A percentile compares a stretch with the other conserved stretches of the same genome.
Conservation (phyloP, 2,888 invertebrate genomes). For the Halictus ligatus region DNA sequence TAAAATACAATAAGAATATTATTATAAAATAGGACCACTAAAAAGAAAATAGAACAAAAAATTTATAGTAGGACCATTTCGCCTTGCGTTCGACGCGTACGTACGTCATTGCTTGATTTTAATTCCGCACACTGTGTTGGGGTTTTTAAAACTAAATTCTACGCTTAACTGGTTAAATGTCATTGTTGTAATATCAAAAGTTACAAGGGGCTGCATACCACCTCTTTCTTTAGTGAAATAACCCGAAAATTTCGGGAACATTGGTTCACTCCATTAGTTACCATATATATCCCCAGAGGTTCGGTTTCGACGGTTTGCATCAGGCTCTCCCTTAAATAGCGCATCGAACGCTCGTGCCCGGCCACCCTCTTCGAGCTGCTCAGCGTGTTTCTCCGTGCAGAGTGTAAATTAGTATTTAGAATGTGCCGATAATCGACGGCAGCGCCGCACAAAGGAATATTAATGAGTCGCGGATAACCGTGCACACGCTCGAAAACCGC, state of each 20-base stretch:
- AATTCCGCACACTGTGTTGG: too few relatives aligned
- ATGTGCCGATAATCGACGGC: constrained; percentile 34
- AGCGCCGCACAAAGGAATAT: constrained; percentile 24
- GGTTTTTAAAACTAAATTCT: too few relatives aligned
- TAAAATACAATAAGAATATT: too few relatives aligned
- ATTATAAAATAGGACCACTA: too few relatives aligned
- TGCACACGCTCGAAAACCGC: constrained; percentile 27
- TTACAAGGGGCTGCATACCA: too few relatives aligned
- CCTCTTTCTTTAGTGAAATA: neutral
- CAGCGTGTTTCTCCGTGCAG: constrained; percentile 11
- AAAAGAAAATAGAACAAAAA: too few relatives aligned
- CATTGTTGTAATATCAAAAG: neutral
- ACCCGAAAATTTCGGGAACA: neutral
- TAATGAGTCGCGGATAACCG: constrained; percentile 29
- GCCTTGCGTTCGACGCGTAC: too few relatives aligned
- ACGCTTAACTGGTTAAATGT: too few relatives aligned
- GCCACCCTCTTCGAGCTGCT: neutral
- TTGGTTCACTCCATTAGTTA: neutral
- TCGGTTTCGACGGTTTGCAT: neutral
- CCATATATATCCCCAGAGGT: neutral
- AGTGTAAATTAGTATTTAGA: constrained; percentile 37
- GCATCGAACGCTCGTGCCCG: neutral
- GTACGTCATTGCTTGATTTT: too few relatives aligned
- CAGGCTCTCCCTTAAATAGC: neutral
- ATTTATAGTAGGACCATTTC: too few relatives aligned